Evolutionary conservation across 2,797 vertebrate genomes (phyloP).

Genomic region (Harpagifer antarcticus): DNA sequence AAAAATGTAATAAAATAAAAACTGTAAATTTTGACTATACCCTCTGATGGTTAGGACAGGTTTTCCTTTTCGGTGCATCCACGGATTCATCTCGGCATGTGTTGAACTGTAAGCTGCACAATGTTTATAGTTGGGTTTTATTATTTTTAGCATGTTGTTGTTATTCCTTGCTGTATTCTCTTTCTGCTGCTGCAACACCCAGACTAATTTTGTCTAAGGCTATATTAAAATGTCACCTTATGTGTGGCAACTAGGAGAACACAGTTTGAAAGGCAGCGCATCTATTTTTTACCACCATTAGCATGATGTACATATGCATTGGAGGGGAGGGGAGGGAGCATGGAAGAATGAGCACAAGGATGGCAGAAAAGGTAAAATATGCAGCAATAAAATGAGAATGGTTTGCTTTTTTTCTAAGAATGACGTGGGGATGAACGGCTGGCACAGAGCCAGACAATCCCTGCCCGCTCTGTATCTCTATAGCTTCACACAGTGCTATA

Average conservation of each 20-base stretch:
- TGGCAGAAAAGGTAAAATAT: constrained; percentile 61
- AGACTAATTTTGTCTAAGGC: constrained; percentile 25
- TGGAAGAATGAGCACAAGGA: constrained; percentile 21
- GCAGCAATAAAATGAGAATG: constrained; percentile 52
- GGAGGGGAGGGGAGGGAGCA: neutral
- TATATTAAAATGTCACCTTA: constrained; percentile 19
- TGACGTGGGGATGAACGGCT: constrained; percentile 63
- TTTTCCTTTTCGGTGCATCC: constrained; percentile 32
- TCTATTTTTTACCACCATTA: constrained; percentile 26
- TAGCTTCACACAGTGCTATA: constrained; percentile 59
- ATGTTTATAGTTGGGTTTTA: constrained; percentile 46
- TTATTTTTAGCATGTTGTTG: constrained; percentile 53
- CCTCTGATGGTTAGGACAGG: constrained; percentile 21
- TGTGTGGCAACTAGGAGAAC: constrained; percentile 7
- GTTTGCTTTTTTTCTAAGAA: constrained; percentile 37
- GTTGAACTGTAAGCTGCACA: constrained; percentile 42
- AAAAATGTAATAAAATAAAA: constrained; percentile 27
- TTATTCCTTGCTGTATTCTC: constrained; percentile 37
- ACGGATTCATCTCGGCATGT: constrained; percentile 49
- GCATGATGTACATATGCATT: constrained; percentile 9
- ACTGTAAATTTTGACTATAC: constrained; percentile 19
- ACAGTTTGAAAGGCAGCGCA: constrained; percentile 17
- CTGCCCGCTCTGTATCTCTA: constrained; percentile 61
- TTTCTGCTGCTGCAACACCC: constrained; percentile 18
- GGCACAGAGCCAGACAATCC: constrained; percentile 70